phyloP scores from a whole-genome alignment of 1,140 invertebrate genomes.

The Arctopsyche grandis region DNA sequence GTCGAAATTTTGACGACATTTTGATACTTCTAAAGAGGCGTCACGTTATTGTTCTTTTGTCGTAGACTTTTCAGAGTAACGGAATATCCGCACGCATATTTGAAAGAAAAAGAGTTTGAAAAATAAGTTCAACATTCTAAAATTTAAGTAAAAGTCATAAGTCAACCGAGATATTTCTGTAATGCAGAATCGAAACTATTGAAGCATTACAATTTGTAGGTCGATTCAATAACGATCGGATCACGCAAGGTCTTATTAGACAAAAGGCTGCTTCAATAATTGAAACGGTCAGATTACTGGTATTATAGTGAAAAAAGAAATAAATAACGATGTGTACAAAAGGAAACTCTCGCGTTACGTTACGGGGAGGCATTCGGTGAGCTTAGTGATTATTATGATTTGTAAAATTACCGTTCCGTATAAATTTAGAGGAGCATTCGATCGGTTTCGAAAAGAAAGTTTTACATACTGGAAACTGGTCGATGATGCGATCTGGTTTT shows the following conservation, averaged over 20 bases:
- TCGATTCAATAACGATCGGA: slow-evolving; percentile 12
- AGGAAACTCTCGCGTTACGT: neutral
- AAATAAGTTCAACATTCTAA: neutral
- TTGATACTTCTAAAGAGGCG: slow-evolving; percentile 15
- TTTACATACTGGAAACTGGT: slow-evolving; percentile 25
- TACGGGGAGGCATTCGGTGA: neutral
- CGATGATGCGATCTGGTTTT: slow-evolving; percentile 19
- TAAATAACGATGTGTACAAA: slow-evolving; percentile 2
- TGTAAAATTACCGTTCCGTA: neutral
- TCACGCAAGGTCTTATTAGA: slow-evolving; percentile 25
- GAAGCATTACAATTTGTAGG: slow-evolving; percentile 10
- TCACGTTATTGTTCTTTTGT: neutral
- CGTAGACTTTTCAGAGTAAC: neutral
- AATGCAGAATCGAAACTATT: neutral
- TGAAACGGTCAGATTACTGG: neutral
- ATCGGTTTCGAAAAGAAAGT: slow-evolving; percentile 25
- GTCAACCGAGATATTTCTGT: neutral
- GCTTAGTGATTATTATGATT: slow-evolving; percentile 10
- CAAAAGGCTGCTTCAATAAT: slow-evolving; percentile 8
- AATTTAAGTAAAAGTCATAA: neutral
- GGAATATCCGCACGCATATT: neutral
- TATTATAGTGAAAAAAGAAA: neutral
- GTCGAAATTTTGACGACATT: neutral
- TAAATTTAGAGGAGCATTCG: slow-evolving; percentile 1
- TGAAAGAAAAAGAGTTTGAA: neutral